Base-by-base conservation (phyloP, 2,113 vertebrate species). In the Eolophus roseicapilla region DNA sequence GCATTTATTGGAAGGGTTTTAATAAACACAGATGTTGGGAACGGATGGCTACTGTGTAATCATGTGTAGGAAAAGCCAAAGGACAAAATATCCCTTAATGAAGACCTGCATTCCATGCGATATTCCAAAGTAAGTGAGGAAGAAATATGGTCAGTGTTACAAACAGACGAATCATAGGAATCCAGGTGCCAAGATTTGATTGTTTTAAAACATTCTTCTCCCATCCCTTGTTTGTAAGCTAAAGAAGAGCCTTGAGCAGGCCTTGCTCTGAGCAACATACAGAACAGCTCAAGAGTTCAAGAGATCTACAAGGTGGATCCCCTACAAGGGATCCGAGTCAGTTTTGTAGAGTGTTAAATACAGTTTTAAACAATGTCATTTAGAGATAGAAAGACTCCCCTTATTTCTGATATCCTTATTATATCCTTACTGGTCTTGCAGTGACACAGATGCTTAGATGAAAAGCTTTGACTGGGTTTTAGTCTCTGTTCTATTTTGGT, bases 11-110 rank as follows among this genome's bases (percentile, higher is more conserved):
- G 95, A 95, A 91, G 86, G 77, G 83, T 90, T 96, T 94, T 95
- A 80, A 95, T 96, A 97, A 96, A 96, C 95, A 97, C 95, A 96
- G 95, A 96, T 96, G 96, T 92, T 97, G 92, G 92, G 95, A 97
- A 96, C 57, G 95, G 96, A 96, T 96, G 90, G 95, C 96, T 97
- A 97, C 96, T 95, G 95, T 95, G 90, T 96, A 96, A 97, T 94
- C 95, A 93, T 84, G 82, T 84, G 90, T 31, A 90, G 92, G 64
- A 95, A 86, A 95, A 93, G 95, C 95, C 95, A 96, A 84, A 68
- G 93, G 92, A 95, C 88, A 96, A 96, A 96, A 92, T 76, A 86
- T 84, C 78, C 94, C 80, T 86, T 92, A 86, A 89, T 62, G 73
- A 78, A 96, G 92, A 71, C 84, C 74, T 64, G 47, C 91, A 96